These are phyloP conservation scores for Trialeurodes vaporariorum DNA, from an alignment of 1,140 invertebrate species.

Conservation along the genomic window DNA sequence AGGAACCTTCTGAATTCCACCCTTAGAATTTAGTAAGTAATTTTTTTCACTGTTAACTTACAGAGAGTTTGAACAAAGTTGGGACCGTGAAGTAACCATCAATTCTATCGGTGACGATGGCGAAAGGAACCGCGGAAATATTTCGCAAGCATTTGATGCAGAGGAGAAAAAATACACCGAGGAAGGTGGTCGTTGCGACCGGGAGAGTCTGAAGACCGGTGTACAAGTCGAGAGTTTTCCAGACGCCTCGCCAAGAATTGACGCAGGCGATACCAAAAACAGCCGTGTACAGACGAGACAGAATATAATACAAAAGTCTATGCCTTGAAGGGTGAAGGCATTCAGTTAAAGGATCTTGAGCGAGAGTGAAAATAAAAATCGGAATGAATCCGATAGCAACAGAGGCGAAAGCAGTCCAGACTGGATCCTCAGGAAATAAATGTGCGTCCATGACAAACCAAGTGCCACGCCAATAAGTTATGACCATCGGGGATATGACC, in stretches of 20 bases:
- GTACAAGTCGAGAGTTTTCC: slow-evolving; percentile 58
- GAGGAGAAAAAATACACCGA: slow-evolving; percentile 45
- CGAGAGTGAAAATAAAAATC: slow-evolving; percentile 51
- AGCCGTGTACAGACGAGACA: slow-evolving; percentile 60
- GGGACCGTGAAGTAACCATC: slow-evolving; percentile 67
- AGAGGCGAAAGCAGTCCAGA: slow-evolving; percentile 49
- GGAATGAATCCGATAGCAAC: slow-evolving; percentile 52
- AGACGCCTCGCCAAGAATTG: slow-evolving; percentile 71
- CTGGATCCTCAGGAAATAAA: slow-evolving; percentile 45
- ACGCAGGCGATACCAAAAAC: slow-evolving; percentile 64
- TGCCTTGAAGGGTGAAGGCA: slow-evolving; percentile 51
- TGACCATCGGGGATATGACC: slow-evolving; percentile 62
- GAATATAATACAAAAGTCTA: slow-evolving; percentile 51
- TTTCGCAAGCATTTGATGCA: slow-evolving; percentile 57
- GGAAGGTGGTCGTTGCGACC: slow-evolving; percentile 45
- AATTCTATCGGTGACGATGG: slow-evolving; percentile 55
- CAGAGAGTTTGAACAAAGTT: slow-evolving; percentile 63
- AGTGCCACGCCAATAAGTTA: slow-evolving; percentile 73
- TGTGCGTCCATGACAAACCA: slow-evolving; percentile 66
- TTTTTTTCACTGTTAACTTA: too few species aligned
- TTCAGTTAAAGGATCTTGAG: slow-evolving; percentile 48
- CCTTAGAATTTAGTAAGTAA: too few species aligned
- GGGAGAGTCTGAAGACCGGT: slow-evolving; percentile 44
- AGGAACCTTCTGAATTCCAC: too few species aligned
- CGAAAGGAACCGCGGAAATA: slow-evolving; percentile 66